Conservation (phyloP, 2,113 vertebrate genomes). For the Syngnathoides biaculeatus region DNA sequence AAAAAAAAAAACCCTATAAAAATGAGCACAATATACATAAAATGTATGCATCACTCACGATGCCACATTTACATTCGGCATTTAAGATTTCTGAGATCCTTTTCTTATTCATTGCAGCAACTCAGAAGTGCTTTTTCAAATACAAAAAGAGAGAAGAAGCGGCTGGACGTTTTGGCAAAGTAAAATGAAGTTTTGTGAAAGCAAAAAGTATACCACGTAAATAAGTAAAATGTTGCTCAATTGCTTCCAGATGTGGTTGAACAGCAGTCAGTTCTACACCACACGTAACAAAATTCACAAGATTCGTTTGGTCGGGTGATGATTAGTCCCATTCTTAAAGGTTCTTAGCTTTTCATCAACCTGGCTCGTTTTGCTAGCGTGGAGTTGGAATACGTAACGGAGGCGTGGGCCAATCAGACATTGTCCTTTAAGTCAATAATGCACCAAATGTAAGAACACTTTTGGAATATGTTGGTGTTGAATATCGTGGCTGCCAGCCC, state of each 20-base stretch:
- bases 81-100: background rate
- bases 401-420: too few relatives aligned
- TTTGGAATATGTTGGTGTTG: background rate
- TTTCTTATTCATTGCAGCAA: background rate
- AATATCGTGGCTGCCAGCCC: background rate
- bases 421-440: too few relatives aligned
- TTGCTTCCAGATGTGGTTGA: background rate
- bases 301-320: background rate
- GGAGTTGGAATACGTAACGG: too few relatives aligned
- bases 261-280: background rate
- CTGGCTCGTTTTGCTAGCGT: background rate
- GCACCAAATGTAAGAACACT: too few relatives aligned
- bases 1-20: too few relatives aligned
- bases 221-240: slow-evolving; percentile 9
- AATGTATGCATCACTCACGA: too few relatives aligned
- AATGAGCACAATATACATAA: too few relatives aligned
- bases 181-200: slow-evolving; percentile 26
- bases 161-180: slow-evolving; percentile 21
- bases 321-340: background rate
- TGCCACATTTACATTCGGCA: slow-evolving; percentile 7
- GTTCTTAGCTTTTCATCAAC: background rate
- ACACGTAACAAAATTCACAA: background rate
- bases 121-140: background rate
- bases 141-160: slow-evolving; percentile 5
- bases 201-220: background rate